Base-by-base conservation (phyloP, 2,888 invertebrate species). In the Lysandra coridon region DNA sequence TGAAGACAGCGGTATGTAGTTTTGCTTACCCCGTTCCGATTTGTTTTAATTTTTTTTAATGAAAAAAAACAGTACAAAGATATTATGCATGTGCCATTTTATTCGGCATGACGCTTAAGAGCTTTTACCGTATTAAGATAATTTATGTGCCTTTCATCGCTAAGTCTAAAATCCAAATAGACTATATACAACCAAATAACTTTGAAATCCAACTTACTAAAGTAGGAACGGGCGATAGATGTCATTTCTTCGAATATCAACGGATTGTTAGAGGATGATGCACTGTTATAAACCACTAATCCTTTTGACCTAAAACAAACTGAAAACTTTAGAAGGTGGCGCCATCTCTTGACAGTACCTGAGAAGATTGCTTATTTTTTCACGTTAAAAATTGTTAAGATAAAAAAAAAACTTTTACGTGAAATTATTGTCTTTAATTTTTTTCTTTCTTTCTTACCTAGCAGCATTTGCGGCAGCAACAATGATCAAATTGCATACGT, bases 401-500 rank as follows among this genome's bases (percentile, higher is more conserved):
- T 10, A 10, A 10, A 44, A 44, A 44, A 40, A 44, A 44, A 44
- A 44, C 7, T 44, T 44, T 44, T 44, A 44, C 44, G 44, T 44
- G 10, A 44, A 44, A 44, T 44, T 44, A 10, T 44, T 44, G 1
- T 44, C 7, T 10, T 44, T 44, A 44, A 44, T 44, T 49, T 49
- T 49, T 49, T 49, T 49, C 40, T 49, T 10, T 12, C 0, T 17
- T 37, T 73, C 17, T 73, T 74, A 44, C 40, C 74, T 44, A 44
- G 40, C 44, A 44, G 44, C 84, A 84, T 75, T 85, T 5, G 86
- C 84, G 60, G 97, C 98, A 44, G 97, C 96, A 75, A 96, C 96
- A 82, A 98, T 96, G 95, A 97, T 89, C 96, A 95, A 91, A 91
- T 98, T 98, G 85, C 97, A 97, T 81, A 98, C 97, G 30, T 81